Percentiles rank a stretch among this genome's conserved stretches.
These are phyloP conservation scores for Psittacula cyanocephala DNA, from an alignment of 2,113 vertebrate species.

Conservation along the genomic window DNA sequence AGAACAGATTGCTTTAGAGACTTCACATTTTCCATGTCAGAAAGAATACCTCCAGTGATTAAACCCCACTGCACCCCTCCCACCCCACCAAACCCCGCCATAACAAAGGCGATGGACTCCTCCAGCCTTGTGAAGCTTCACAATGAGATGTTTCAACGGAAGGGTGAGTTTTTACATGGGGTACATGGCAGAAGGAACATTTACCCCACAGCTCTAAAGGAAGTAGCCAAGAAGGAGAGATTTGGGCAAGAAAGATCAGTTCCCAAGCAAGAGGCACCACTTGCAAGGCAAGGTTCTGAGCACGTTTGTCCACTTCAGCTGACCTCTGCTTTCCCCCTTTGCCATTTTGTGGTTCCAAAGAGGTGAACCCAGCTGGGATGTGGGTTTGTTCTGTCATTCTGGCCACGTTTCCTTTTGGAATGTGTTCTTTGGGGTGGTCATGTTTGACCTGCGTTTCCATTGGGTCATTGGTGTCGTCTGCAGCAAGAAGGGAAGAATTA, in stretches of 20 bases:
- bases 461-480: conserved; percentile 44
- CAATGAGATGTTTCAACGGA: neutral
- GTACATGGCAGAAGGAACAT: neutral
- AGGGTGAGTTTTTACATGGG: neutral
- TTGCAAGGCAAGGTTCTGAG: neutral
- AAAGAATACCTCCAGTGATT: neutral
- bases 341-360: neutral
- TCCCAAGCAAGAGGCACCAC: neutral
- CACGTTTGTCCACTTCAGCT: neutral
- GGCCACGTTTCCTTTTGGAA: neutral
- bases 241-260: neutral
- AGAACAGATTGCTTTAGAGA: neutral
- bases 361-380: neutral
- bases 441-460: conserved; percentile 45
- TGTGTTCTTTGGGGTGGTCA: neutral
- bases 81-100: neutral
- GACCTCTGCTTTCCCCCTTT: neutral
- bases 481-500: neutral
- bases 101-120: neutral
- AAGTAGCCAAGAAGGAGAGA: neutral
- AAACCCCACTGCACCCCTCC: neutral
- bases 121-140: neutral
- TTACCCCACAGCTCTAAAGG: neutral
- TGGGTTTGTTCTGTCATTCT: neutral
- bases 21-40: neutral